phyloP scores from a whole-genome alignment of 2,113 vertebrate species.

The Tauraco erythrolophus region DNA sequence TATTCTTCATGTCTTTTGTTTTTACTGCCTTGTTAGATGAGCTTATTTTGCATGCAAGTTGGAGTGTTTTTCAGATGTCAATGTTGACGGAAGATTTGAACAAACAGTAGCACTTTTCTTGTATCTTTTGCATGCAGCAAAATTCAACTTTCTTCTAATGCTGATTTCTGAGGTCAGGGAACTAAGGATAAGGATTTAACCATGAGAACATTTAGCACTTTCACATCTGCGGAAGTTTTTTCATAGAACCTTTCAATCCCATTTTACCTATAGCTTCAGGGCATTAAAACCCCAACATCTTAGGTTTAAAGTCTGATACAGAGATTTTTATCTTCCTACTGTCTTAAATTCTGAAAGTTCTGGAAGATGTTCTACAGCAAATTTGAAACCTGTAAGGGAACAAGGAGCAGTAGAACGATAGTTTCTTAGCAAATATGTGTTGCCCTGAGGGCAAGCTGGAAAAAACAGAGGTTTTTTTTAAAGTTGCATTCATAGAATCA shows the following conservation, averaged over 20 bases:
- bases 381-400: background rate
- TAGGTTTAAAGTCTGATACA: background rate
- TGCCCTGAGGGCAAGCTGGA: background rate
- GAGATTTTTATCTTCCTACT: background rate
- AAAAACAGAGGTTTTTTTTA: background rate
- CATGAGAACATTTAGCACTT: background rate
- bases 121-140: background rate
- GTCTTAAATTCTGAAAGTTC: background rate
- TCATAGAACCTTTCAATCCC: background rate
- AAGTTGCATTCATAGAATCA: background rate
- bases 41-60: background rate
- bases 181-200: background rate
- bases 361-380: background rate
- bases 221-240: background rate
- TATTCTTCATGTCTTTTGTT: background rate
- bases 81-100: rapidly evolving
- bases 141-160: background rate
- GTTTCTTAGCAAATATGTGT: background rate
- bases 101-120: background rate
- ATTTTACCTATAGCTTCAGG: background rate
- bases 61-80: background rate
- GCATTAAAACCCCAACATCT: background rate
- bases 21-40: background rate
- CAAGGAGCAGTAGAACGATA: background rate
- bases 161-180: background rate